These are phyloP conservation scores for Buathra laborator DNA, from an alignment of 2,888 invertebrate species.

Conservation along the genomic window DNA sequence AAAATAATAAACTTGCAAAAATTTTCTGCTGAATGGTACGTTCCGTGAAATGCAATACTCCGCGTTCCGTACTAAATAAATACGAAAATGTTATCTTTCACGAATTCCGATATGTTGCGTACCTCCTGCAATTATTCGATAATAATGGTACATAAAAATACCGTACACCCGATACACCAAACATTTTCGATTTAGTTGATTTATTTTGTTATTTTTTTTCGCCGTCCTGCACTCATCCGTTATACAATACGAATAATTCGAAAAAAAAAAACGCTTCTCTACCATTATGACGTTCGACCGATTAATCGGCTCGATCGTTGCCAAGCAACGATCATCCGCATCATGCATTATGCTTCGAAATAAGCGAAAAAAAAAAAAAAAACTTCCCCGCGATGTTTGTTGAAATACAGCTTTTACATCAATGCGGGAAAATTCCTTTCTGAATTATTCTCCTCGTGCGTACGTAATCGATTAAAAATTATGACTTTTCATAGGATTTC, in stretches of 20 bases:
- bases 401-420: not conserved
- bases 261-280: not conserved
- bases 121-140: not conserved
- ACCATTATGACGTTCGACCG: not conserved
- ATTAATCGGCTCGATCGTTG: not conserved
- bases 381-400: not conserved
- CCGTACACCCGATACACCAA: too few relatives aligned
- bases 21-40: not conserved
- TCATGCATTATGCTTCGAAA: not conserved
- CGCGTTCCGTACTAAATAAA: constrained; percentile 13
- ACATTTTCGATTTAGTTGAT: too few relatives aligned
- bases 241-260: not conserved
- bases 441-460: not conserved
- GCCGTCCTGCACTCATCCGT: not conserved
- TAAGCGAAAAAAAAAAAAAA: not conserved
- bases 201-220: not conserved
- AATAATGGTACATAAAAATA: too few relatives aligned
- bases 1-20: constrained; percentile 2
- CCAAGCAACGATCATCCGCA: not conserved
- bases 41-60: too few relatives aligned
- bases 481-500: not conserved
- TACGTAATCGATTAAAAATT: not conserved
- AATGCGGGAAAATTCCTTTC: not conserved
- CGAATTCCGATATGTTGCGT: not conserved
- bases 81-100: constrained; percentile 12